Base-by-base conservation (phyloP, 2,888 invertebrate genomes). In the Euplexia lucipara region DNA sequence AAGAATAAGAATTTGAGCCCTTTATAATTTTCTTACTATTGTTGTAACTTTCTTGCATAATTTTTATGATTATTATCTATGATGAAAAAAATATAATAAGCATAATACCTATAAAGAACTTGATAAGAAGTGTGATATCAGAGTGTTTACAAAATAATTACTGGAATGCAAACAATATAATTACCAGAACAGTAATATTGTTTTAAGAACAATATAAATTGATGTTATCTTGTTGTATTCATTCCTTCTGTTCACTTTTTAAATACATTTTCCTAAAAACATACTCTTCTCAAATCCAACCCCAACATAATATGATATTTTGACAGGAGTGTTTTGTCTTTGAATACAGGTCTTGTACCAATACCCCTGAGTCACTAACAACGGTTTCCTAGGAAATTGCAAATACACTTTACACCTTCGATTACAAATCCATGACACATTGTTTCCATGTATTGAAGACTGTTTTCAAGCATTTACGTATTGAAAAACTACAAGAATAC, bases 361-460 rank as follows among this genome's bases (percentile, higher is more conserved):
- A 22, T 45, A 45, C 2, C 5, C 37, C 3, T 32, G 10, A 32
- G 6, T 47, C 37, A 65, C 12, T 56, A 14, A 30, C 1, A 45
- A n/a, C 10, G 12, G 2, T 26, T 66, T 45, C n/a, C 4, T 35
- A 39, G 26, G 14, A 47, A 67, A 53, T n/a, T n/a, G 8, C n/a
- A 34, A 39, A 34, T 2, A 22, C 10, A 57, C 6, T 61, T 57
- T 65, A 18, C 56, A 20, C 8, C 41, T 16, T 44, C n/a, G 18
- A 57, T 67, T 35, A 67, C 18, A 34, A 39, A 39, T 66, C 18
- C 22, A 45, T 47, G 37, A 45, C 32, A 45, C 35, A 44, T 2
- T 6, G 5, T 34, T 66, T 30, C 2, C 16, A 14, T 10, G 14
- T 4, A 12, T 20, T 30, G 3, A 3, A 32, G 44, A 35, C 8